Conservation (phyloP, 2,888 invertebrate genomes). For the Xestobium rufovillosum region DNA sequence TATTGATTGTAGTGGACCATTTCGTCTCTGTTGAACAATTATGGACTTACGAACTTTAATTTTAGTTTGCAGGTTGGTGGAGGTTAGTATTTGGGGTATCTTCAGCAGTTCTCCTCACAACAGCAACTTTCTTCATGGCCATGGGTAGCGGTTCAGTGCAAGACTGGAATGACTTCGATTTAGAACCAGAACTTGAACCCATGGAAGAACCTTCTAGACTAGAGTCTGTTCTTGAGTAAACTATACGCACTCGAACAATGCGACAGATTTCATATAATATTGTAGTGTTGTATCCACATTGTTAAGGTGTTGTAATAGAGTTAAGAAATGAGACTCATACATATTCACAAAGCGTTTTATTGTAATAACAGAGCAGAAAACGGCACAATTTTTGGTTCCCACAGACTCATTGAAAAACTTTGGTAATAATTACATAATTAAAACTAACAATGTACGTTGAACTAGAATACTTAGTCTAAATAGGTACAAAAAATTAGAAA, state of each 20-base stretch:
- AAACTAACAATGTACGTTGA: background rate
- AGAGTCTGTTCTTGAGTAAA: slow-evolving; percentile 39
- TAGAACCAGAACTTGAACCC: slow-evolving; percentile 34
- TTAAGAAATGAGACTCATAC: background rate
- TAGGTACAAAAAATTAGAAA: background rate
- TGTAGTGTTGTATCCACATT: too few relatives aligned
- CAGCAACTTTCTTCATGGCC: slow-evolving; percentile 49
- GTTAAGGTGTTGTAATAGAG: background rate
- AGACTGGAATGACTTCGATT: slow-evolving; percentile 46
- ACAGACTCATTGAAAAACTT: slow-evolving; percentile 1
- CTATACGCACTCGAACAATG: background rate
- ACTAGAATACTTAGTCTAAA: background rate
- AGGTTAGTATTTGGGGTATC: slow-evolving; percentile 52
- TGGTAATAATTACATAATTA: slow-evolving; percentile 2
- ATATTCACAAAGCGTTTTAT: slow-evolving; percentile 2
- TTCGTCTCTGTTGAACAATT: too few relatives aligned
- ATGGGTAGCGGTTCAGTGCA: slow-evolving; percentile 53
- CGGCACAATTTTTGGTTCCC: background rate
- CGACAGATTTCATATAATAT: too few relatives aligned
- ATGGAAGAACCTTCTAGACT: slow-evolving; percentile 39
- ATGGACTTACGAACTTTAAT: too few relatives aligned
- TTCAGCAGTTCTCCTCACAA: slow-evolving; percentile 49
- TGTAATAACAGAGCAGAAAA: background rate
- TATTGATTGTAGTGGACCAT: too few relatives aligned
- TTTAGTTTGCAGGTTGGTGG: slow-evolving; percentile 53